Conservation (phyloP, 2,113 vertebrate genomes). For the Xiphias gladius region DNA sequence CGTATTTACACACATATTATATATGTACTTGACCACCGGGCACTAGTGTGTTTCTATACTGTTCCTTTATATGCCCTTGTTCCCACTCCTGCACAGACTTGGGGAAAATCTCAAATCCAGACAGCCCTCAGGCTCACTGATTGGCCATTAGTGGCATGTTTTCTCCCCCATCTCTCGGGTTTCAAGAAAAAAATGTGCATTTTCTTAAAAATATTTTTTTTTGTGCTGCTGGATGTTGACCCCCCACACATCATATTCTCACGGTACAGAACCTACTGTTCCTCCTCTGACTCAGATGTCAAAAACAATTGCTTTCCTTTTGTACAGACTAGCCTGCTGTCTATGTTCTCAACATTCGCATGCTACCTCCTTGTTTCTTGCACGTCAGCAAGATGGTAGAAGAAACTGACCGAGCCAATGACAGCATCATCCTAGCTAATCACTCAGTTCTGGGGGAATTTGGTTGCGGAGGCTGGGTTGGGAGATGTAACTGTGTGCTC, state of each 20-base stretch:
- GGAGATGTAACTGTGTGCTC: not conserved
- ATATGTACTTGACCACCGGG: not conserved
- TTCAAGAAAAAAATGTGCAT: not conserved
- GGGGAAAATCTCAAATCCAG: conserved; percentile 17
- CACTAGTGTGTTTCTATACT: not conserved
- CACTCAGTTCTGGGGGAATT: not conserved
- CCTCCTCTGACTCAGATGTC: conserved; percentile 35
- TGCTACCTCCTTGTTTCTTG: conserved; percentile 11
- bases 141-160: conserved; percentile 31
- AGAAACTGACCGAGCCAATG: conserved; percentile 2
- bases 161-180: not conserved
- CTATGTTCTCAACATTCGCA: conserved; percentile 15
- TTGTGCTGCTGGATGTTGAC: conserved; percentile 38
- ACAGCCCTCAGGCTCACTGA: conserved; percentile 20
- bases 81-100: conserved; percentile 11
- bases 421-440: not conserved
- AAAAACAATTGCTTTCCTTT: conserved; percentile 26
- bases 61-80: not conserved
- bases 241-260: conserved; percentile 26
- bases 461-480: not conserved
- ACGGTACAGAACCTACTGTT: conserved; percentile 34
- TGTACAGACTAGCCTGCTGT: conserved; percentile 13
- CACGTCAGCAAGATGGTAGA: conserved; percentile 10
- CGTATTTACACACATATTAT: no score
- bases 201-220: conserved; percentile 23